A percentile compares a stretch with the other conserved stretches of the same genome.
Conservation (phyloP, 2,888 invertebrate species). For the Agrilus biguttatus region DNA sequence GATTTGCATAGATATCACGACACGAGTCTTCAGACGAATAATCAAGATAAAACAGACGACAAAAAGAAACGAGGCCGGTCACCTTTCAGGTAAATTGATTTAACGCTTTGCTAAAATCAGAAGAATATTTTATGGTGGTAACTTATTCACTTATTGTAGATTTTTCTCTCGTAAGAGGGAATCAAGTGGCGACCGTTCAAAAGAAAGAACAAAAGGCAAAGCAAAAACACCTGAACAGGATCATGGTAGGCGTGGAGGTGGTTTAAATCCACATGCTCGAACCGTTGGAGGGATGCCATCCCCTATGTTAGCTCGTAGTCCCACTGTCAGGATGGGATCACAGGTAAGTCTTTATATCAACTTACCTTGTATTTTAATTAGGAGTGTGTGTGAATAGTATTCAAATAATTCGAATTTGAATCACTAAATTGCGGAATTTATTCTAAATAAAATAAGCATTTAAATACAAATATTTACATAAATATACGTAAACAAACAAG, state of each 20-base stretch:
- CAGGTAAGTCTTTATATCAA: constrained; percentile 27
- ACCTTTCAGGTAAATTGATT: constrained; percentile 59
- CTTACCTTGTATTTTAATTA: not conserved
- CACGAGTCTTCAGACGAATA: constrained; percentile 23
- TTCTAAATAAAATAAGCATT: no score
- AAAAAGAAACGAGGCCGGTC: constrained; percentile 76
- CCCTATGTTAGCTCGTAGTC: constrained; percentile 30
- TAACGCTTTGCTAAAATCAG: not conserved
- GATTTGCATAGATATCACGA: constrained; percentile 61
- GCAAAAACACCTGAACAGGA: constrained; percentile 55
- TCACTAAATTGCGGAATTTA: no score
- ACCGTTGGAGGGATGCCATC: constrained; percentile 30
- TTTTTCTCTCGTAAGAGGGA: constrained; percentile 72
- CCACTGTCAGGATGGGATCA: constrained; percentile 35
- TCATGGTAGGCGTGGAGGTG: constrained; percentile 25
- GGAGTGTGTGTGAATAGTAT: not conserved
- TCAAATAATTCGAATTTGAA: no score
- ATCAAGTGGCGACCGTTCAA: constrained; percentile 49
- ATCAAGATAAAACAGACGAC: constrained; percentile 20
- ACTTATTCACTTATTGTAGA: constrained; percentile 29
- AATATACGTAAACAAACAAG: no score
- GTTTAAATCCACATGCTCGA: constrained; percentile 19
- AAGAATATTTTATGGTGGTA: no score
- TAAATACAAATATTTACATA: no score
- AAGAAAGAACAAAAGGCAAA: constrained; percentile 49